Evolutionary conservation across 1,140 invertebrate species (phyloP), one percentile per base, ranked within the genome.

Genomic region (Drosophila azteca): DNA sequence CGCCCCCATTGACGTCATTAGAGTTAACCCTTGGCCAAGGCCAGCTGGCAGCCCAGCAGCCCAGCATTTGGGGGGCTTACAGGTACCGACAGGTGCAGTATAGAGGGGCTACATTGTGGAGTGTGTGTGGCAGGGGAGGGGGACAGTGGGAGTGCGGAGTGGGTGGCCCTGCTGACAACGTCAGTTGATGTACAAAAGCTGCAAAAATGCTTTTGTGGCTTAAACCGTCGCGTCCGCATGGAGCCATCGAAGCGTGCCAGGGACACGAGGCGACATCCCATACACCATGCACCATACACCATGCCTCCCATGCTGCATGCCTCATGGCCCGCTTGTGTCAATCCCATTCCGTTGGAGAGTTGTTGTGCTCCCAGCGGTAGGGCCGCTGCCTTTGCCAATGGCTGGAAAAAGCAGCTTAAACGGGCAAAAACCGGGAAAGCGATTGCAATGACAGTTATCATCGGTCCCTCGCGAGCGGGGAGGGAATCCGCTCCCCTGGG

Each of bases 1-100:
- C 35, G 26, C 55, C 65, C 43, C 49, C 79, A 82, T 82, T 82
- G 79, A 82, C 79, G 79, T 82, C 79, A 83, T 83, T 70, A 81
- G 61, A 83, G 75, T 70, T 75, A 66, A 82, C 75, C 74, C 54
- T 70, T 80, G 58, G 62, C 68, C 39, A 62, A 44, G 63, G 52
- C 22, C 24, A 60, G 57, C 35, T 11, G 35, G 3, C 31, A 39
- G 35, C 11, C 35, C 11, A 39, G 35, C 24, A 26, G 24, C 24
- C 24, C 24, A 26, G 24, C 35, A 39, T 13, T 39, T 13, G 35
- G 35, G 35, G 35, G 11, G 11, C 35, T 39, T 39, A 39, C 35
- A 39, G 31, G 8, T 31, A 31, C 31, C 31, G 31, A 9, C 31
- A 31, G 31, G 31, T 9, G 13, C 35, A 39, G 35, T 5, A 24